Evolutionary conservation across 2,888 invertebrate species (phyloP).

Genomic region (Erannis defoliaria): DNA sequence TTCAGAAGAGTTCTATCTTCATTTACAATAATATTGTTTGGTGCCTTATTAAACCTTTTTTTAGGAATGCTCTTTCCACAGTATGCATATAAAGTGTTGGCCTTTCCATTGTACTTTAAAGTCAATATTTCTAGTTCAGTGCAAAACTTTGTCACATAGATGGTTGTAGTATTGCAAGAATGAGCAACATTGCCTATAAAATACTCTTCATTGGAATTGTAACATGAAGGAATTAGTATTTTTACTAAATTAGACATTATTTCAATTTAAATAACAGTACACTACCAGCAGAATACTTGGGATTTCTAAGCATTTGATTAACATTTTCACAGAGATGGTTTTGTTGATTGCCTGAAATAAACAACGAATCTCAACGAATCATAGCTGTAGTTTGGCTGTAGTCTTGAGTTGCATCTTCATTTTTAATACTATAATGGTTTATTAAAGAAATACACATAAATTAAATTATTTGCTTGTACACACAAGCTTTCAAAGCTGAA

Average conservation of each 20-base stretch:
- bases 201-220: conserved; percentile 52
- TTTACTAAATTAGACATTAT: conserved; percentile 27
- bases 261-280: no score
- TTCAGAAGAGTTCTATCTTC: conserved; percentile 50
- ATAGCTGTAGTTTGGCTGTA: no score
- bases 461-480: no score
- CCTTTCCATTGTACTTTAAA: conserved; percentile 43
- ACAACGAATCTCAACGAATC: no score
- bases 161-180: conserved; percentile 51
- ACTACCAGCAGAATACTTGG: no score
- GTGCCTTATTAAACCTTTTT: conserved; percentile 35
- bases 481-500: no score
- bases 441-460: no score
- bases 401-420: no score
- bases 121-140: conserved; percentile 40
- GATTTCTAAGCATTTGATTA: no score
- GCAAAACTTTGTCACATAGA: conserved; percentile 66
- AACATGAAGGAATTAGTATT: conserved; percentile 64
- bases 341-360: no score
- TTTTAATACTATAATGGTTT: no score
- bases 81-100: conserved; percentile 59
- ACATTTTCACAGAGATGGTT: no score
- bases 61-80: conserved; percentile 45
- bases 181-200: conserved; percentile 62
- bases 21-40: conserved; percentile 56